A percentile compares a stretch with the other conserved stretches of the same genome.
Evolutionary conservation across 2,113 vertebrate genomes (phyloP).

Genomic region (Corythornis cristatus): DNA sequence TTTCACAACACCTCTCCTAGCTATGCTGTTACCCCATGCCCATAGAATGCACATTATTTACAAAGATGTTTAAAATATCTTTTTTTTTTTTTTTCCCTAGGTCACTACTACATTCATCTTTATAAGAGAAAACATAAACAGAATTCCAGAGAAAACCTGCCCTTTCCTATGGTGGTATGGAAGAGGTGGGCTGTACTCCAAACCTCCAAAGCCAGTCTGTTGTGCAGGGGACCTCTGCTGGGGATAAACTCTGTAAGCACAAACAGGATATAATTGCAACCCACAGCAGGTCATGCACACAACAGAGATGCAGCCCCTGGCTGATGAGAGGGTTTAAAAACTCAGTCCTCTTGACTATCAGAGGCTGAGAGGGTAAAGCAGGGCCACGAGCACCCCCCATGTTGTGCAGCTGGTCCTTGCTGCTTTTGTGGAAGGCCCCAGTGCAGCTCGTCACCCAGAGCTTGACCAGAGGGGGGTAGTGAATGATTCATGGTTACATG

Average conservation of each 20-base stretch:
- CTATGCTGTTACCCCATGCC: background rate
- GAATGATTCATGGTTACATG: background rate
- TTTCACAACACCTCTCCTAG: background rate
- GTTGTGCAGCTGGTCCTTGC: background rate
- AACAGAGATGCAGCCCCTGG: background rate
- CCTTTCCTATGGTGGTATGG: rapidly evolving
- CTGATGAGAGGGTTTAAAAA: background rate
- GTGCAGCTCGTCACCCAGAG: background rate
- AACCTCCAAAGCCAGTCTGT: background rate
- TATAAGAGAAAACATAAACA: background rate
- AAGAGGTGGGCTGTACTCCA: rapidly evolving
- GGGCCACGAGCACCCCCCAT: rapidly evolving
- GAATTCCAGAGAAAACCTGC: background rate
- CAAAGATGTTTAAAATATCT: background rate
- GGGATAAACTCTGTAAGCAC: background rate
- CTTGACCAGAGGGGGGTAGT: no score
- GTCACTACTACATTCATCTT: background rate
- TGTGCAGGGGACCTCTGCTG: background rate
- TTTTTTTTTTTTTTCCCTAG: background rate
- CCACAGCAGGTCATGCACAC: background rate
- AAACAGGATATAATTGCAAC: background rate
- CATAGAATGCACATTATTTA: background rate
- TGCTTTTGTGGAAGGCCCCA: background rate
- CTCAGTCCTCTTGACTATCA: background rate
- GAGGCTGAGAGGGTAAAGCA: background rate